These are phyloP conservation scores for Halcyon senegalensis DNA, from an alignment of 2,113 vertebrate genomes.

Conservation along the genomic window DNA sequence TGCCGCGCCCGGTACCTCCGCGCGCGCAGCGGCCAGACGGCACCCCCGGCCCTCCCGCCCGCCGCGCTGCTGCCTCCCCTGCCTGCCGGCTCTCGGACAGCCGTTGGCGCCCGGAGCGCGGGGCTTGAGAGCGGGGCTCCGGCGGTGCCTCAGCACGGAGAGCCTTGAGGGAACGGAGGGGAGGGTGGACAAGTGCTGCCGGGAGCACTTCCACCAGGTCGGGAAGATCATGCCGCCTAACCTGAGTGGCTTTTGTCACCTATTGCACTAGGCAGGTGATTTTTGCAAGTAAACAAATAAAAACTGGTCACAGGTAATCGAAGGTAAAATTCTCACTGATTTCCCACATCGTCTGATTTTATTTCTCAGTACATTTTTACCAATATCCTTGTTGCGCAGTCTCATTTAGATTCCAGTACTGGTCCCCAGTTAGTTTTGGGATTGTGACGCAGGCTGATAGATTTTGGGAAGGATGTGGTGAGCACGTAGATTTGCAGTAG, in stretches of 20 bases:
- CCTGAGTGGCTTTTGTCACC: no score
- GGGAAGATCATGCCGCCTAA: no score
- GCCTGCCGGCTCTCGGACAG: background rate
- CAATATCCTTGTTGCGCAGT: background rate
- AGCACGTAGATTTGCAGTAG: background rate
- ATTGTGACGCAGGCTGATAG: no score
- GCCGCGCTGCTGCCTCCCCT: background rate
- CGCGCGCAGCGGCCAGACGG: background rate
- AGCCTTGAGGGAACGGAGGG: no score
- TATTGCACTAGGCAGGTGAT: background rate
- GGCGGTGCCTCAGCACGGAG: no score
- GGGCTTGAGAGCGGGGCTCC: background rate
- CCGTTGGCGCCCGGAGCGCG: background rate
- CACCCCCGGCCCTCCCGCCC: background rate
- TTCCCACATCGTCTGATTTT: background rate
- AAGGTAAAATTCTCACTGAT: background rate
- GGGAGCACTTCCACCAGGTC: fast-evolving
- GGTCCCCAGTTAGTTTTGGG: background rate
- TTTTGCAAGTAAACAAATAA: background rate
- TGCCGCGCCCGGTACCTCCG: no score
- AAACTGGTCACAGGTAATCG: background rate
- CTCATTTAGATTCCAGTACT: background rate
- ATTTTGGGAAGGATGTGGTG: background rate
- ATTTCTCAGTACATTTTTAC: background rate
- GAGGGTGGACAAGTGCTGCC: fast-evolving